Evolutionary conservation across 2,888 invertebrate species (phyloP).

Genomic region (Drosophila leonis): DNA sequence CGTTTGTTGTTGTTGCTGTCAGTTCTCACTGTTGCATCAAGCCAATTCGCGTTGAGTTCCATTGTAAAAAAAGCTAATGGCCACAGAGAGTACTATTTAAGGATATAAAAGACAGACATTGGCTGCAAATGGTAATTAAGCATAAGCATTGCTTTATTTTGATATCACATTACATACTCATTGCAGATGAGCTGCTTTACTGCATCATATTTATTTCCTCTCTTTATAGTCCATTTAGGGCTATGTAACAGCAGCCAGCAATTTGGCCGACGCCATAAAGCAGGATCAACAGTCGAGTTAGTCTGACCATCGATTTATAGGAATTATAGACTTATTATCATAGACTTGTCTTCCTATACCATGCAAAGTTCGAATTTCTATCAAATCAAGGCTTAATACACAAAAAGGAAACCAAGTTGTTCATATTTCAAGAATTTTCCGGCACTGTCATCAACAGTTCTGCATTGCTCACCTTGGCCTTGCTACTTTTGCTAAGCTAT

Average conservation of each 20-base stretch:
- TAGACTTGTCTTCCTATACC: not conserved
- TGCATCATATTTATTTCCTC: not conserved
- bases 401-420: no score
- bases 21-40: not conserved
- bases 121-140: not conserved
- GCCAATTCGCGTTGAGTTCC: not conserved
- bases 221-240: not conserved
- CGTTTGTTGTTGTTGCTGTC: conserved; percentile 12
- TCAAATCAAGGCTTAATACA: no score
- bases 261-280: not conserved
- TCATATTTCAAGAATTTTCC: no score
- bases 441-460: no score
- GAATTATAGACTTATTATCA: not conserved
- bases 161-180: not conserved
- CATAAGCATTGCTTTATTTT: not conserved
- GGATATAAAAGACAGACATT: not conserved
- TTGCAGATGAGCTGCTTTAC: not conserved
- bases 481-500: no score
- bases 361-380: no score
- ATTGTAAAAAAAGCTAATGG: not conserved
- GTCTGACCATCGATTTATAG: not conserved
- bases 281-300: not conserved
- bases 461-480: no score
- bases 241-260: not conserved
- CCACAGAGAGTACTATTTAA: not conserved